Base-by-base conservation (phyloP, 1,140 invertebrate species). In the Contarinia nasturtii region DNA sequence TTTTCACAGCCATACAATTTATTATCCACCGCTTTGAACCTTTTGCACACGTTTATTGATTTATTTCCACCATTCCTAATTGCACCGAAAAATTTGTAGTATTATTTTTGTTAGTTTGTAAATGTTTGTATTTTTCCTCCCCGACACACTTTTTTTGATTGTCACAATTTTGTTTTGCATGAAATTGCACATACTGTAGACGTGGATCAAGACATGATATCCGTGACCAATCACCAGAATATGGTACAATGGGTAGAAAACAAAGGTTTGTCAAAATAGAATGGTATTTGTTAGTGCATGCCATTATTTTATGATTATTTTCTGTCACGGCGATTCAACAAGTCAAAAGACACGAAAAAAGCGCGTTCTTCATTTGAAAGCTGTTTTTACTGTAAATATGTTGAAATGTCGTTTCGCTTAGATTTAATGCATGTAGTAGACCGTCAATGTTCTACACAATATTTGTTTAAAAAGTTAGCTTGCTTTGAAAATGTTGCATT, bases 191-290 rank as follows among this genome's bases (percentile, higher is more conserved):
- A 34, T 33, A 3, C 17, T 48, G 43, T 61, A 77, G 74, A 54
- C 73, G 73, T 56, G 74, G 75, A 55, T 78, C 75, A 50, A 75
- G 75, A 62, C 76, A 77, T 67, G 76, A 79, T 60, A 64, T 77
- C 54, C 69, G 74, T 54, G 76, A 77, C 53, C 64, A 70, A 48
- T 76, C 75, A 53, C 72, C 75, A 47, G 76, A 79, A 62, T 72
- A 72, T 54, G 73, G 75, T 57, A 68, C 69, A 52, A 61, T 72
- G 52, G 61, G 60, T 51, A 70, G 75, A 59, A 72, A 75, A 53
- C 76, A 74, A 71, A 78, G 76, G 76, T 79, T 68, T 59, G 65
- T 67, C 46, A 47, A 49, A 33, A 43, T 43, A 19, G 33, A 50
- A 21, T 21, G 17, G 40, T 18, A 43, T 43, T 44, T 51, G 47